Conservation (phyloP, 2,888 invertebrate genomes). For the Morinoia aosen region DNA sequence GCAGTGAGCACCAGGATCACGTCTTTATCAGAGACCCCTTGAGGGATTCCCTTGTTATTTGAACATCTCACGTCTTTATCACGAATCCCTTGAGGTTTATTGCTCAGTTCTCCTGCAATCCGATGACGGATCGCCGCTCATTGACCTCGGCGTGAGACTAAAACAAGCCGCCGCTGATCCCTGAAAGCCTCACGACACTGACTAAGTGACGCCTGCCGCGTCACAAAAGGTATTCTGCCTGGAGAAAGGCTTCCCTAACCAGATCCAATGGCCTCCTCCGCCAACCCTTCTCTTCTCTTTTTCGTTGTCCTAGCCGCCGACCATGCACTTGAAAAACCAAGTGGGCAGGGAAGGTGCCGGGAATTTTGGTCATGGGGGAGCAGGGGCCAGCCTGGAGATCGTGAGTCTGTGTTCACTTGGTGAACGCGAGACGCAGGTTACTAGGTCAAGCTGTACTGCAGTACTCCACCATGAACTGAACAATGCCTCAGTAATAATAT, state of each 20-base stretch:
- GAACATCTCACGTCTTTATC: not conserved
- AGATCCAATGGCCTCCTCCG: not conserved
- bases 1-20: not conserved
- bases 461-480: too few species aligned
- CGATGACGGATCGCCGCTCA: constrained; percentile 7
- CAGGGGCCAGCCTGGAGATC: not conserved
- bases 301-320: not conserved
- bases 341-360: not conserved
- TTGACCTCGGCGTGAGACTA: not conserved
- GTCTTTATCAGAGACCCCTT: constrained; percentile 20
- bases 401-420: too few species aligned
- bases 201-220: not conserved
- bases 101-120: constrained; percentile 30
- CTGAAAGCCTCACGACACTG: constrained; percentile 10
- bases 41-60: constrained; percentile 6
- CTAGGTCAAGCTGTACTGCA: too few species aligned
- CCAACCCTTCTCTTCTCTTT: constrained; percentile 8
- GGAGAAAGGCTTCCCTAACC: not conserved
- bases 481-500: too few species aligned
- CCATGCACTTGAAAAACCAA: not conserved
- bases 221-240: not conserved
- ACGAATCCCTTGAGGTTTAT: constrained; percentile 8
- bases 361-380: not conserved
- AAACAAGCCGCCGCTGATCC: constrained; percentile 24
- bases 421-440: too few species aligned